These are phyloP conservation scores for Amazona guildingii DNA, from an alignment of 2,113 vertebrate genomes.

Conservation along the genomic window DNA sequence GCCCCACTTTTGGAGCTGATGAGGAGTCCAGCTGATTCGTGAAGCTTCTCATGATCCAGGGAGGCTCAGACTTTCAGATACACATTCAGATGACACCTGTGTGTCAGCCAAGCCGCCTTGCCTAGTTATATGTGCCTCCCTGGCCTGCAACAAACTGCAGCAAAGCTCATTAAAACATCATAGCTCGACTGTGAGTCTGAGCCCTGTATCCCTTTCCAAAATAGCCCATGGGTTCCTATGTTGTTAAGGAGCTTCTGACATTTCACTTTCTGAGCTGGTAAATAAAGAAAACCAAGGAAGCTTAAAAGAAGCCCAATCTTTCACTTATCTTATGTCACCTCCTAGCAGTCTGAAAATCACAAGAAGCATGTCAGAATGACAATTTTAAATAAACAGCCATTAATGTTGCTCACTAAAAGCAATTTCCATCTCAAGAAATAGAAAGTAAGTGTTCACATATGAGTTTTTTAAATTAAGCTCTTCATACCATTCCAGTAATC, in stretches of 20 bases:
- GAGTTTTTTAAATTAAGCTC: background rate
- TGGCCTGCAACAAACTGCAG: background rate
- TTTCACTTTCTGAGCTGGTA: background rate
- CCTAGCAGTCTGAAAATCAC: background rate
- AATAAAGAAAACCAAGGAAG: background rate
- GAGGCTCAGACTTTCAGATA: background rate
- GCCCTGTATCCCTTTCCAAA: background rate
- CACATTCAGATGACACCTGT: rapidly evolving
- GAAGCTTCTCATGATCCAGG: background rate
- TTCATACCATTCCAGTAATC: background rate
- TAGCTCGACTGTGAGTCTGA: background rate
- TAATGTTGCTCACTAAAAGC: background rate
- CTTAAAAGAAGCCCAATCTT: background rate
- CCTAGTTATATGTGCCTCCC: rapidly evolving
- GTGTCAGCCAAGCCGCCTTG: background rate
- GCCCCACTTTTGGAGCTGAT: background rate
- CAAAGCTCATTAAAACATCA: background rate
- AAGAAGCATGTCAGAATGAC: background rate
- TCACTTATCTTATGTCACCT: background rate
- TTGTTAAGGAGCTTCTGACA: background rate
- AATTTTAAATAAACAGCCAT: background rate
- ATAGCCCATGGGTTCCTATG: background rate
- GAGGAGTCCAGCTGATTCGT: background rate
- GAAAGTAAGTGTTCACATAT: background rate
- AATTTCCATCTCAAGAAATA: background rate